These are phyloP conservation scores for Caenorhabditis elegans DNA, from an alignment of 1,140 invertebrate species.

Conservation along the genomic window DNA sequence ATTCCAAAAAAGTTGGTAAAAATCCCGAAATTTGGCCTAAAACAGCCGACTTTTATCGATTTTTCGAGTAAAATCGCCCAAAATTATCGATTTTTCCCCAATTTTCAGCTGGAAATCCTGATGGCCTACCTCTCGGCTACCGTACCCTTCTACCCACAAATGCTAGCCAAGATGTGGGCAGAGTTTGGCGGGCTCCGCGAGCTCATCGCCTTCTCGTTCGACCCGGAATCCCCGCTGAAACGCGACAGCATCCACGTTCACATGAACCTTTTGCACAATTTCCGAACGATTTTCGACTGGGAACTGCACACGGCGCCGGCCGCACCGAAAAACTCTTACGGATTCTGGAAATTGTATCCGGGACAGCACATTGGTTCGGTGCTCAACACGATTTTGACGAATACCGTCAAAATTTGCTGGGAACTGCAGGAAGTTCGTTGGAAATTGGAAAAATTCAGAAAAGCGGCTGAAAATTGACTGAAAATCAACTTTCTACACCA, in stretches of 20 bases:
- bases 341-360: not conserved
- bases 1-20: not conserved
- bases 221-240: not conserved
- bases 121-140: not conserved
- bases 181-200: not conserved
- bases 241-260: not conserved
- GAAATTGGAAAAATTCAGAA: too few relatives aligned
- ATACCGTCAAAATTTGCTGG: not conserved
- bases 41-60: too few relatives aligned
- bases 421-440: not conserved
- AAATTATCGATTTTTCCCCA: too few relatives aligned
- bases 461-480: too few relatives aligned
- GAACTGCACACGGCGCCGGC: not conserved
- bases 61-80: not conserved
- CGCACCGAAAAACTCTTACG: not conserved
- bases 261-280: not conserved
- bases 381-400: not conserved
- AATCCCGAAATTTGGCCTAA: too few relatives aligned
- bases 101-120: constrained; percentile 13
- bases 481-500: too few relatives aligned
- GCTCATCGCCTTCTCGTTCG: not conserved
- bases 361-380: not conserved
- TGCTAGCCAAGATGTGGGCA: not conserved
- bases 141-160: not conserved
- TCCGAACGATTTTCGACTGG: constrained; percentile 34